Evolutionary conservation across 2,888 invertebrate species (phyloP).

Genomic region (Dioctria linearis): DNA sequence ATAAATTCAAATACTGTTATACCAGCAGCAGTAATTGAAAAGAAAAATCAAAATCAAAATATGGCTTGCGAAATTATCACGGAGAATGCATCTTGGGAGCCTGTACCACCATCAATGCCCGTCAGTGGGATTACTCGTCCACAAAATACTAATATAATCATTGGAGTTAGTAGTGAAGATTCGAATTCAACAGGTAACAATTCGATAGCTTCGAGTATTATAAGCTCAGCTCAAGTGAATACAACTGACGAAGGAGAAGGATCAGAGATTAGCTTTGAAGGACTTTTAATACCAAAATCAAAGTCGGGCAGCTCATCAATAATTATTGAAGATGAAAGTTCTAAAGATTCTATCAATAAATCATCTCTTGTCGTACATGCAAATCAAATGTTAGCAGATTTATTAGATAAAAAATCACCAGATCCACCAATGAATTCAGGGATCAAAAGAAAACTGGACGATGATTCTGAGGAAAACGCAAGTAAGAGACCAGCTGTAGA

Average conservation of each 20-base stretch:
- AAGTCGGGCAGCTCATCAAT: slow-evolving; percentile 66
- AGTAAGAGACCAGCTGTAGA: slow-evolving; percentile 71
- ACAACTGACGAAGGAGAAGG: slow-evolving; percentile 75
- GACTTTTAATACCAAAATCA: slow-evolving; percentile 74
- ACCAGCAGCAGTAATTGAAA: slow-evolving; percentile 65
- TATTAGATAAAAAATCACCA: slow-evolving; percentile 83
- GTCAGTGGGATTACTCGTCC: slow-evolving; percentile 61
- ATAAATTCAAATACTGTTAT: slow-evolving; percentile 61
- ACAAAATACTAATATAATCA: slow-evolving; percentile 18
- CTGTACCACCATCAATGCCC: slow-evolving; percentile 69
- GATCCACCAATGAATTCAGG: slow-evolving; percentile 70
- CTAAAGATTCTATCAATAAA: slow-evolving; percentile 70
- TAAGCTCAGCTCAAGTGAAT: slow-evolving; percentile 66
- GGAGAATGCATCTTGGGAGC: slow-evolving; percentile 62
- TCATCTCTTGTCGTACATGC: slow-evolving; percentile 65
- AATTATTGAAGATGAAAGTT: slow-evolving; percentile 73
- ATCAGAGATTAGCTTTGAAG: slow-evolving; percentile 77
- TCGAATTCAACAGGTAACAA: slow-evolving; percentile 73
- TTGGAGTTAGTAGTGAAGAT: slow-evolving; percentile 66
- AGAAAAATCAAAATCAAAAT: slow-evolving; percentile 61
- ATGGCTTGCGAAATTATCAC: neutral
- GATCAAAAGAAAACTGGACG: slow-evolving; percentile 65
- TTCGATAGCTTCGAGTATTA: slow-evolving; percentile 74
- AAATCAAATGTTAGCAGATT: slow-evolving; percentile 87
- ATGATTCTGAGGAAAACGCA: slow-evolving; percentile 64